phyloP scores from a whole-genome alignment of 2,888 invertebrate genomes.

The Drosophila subsilvestris region DNA sequence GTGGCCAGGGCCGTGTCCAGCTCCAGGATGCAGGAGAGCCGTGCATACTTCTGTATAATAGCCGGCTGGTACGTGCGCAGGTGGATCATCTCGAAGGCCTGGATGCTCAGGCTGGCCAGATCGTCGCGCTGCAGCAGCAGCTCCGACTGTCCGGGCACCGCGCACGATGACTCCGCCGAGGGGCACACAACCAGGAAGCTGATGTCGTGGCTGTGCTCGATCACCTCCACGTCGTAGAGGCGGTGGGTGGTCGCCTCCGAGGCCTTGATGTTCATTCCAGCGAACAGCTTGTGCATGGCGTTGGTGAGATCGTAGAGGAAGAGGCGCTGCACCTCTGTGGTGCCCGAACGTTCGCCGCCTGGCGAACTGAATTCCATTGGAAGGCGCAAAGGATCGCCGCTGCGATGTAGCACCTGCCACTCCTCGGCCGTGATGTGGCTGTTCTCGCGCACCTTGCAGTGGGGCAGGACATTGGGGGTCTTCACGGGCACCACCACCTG shows the following conservation, averaged over 20 bases:
- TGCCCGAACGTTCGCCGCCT: slow-evolving; percentile 47
- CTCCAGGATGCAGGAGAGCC: slow-evolving; percentile 96
- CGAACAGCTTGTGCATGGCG: slow-evolving; percentile 90
- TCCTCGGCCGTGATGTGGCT: slow-evolving; percentile 98
- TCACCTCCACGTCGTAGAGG: slow-evolving; percentile 96
- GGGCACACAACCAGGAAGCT: slow-evolving; percentile 97
- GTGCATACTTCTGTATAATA: slow-evolving; percentile 95
- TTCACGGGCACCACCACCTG: slow-evolving; percentile 96
- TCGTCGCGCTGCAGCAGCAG: slow-evolving; percentile 93
- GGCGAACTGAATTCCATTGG: slow-evolving; percentile 80
- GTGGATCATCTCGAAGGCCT: slow-evolving; percentile 97
- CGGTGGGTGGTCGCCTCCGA: slow-evolving; percentile 90
- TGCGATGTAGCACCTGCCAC: slow-evolving; percentile 94
- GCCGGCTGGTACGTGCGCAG: slow-evolving; percentile 96
- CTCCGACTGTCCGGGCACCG: slow-evolving; percentile 94
- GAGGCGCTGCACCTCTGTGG: slow-evolving; percentile 90
- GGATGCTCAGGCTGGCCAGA: slow-evolving; percentile 94
- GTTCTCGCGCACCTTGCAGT: slow-evolving; percentile 96
- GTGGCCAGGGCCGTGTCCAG: slow-evolving; percentile 95
- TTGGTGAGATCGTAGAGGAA: slow-evolving; percentile 91
- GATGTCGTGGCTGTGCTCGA: slow-evolving; percentile 95
- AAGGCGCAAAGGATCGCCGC: slow-evolving; percentile 60
- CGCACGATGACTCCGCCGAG: slow-evolving; percentile 95
- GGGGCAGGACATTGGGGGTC: slow-evolving; percentile 97
- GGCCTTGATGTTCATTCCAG: slow-evolving; percentile 90